A percentile compares a stretch with the other conserved stretches of the same genome.
These are phyloP conservation scores for Caranx melampygus DNA, from an alignment of 2,113 vertebrate genomes.

Conservation along the genomic window DNA sequence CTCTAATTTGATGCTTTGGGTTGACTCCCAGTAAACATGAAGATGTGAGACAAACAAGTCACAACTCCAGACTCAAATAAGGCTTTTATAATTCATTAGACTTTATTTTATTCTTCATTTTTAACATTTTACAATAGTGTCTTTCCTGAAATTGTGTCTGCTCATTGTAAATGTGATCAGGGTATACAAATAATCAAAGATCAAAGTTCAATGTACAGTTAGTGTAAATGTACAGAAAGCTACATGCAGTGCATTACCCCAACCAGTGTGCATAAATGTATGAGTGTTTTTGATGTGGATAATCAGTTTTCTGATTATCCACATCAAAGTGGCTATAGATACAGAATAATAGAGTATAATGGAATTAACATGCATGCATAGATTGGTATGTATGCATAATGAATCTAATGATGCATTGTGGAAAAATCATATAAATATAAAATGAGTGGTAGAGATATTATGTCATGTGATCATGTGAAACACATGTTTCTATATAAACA, in stretches of 20 bases:
- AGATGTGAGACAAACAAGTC: conserved; percentile 21
- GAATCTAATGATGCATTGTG: background rate
- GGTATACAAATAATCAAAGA: background rate
- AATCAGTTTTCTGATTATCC: background rate
- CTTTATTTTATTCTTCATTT: background rate
- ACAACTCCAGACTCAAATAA: background rate
- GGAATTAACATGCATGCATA: background rate
- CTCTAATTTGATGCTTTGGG: conserved; percentile 21
- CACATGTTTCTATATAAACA: too few species aligned
- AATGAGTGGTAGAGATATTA: background rate
- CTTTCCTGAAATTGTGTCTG: background rate
- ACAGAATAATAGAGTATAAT: background rate
- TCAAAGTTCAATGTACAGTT: background rate
- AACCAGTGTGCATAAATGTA: background rate
- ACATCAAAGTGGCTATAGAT: background rate
- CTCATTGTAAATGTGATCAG: background rate
- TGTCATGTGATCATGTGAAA: too few species aligned
- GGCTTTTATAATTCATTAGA: background rate
- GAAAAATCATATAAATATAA: background rate
- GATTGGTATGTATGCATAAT: background rate
- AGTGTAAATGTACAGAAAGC: too few species aligned
- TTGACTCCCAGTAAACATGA: conserved; percentile 43
- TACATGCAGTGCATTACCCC: too few species aligned
- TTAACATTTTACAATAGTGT: background rate
- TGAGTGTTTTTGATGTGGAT: background rate